Evolutionary conservation across 2,888 invertebrate genomes (phyloP), one percentile per base, ranked within the genome.

Genomic region (Dynastes grantii): DNA sequence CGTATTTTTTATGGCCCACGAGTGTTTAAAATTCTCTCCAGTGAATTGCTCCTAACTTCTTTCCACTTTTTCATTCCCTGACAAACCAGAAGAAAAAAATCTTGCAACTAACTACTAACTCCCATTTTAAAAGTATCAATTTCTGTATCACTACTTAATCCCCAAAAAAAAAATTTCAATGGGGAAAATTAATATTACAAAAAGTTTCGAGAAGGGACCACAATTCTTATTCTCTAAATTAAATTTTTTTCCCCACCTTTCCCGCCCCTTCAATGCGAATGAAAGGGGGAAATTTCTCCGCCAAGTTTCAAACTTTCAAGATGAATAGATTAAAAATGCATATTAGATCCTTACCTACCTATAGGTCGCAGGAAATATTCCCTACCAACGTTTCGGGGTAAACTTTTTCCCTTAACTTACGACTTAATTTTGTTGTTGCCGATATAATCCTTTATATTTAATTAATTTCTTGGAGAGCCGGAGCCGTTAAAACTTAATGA

Each of bases 311-410:
- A 84, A 84, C 81, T 83, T 82, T 80, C 79, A 82, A 78, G 80
- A 81, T 82, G 78, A 79, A 76, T 80, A 82, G 83, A 84, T 84
- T 83, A 83, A 83, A 83, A 83, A 84, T 84, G 83, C 82, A 84
- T 83, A 78, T 80, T 78, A 80, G 76, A 58, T 61, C 45, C 58
- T 71, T 71, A 77, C 77, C 73, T 71, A 77, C 73, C 77, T 73
- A 79, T 77, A 77, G 77, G 76, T 64, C 40, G 76, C 67, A 63
- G 76, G 68, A 79, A 63, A 79, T 79, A 76, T 67, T 68, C 53
- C 67, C n/a, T n/a, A 29, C 70, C 45, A 70, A 61, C 37, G 49
- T 76, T 32, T n/a, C 13, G 16, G 58, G 27, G 45, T 73, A 40
- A 73, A 73, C 73, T 61, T 73, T 45, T 61, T 32, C 53, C 67